These are phyloP conservation scores for Doryteuthis pealeii DNA, from an alignment of 1,140 invertebrate genomes.

Conservation along the genomic window DNA sequence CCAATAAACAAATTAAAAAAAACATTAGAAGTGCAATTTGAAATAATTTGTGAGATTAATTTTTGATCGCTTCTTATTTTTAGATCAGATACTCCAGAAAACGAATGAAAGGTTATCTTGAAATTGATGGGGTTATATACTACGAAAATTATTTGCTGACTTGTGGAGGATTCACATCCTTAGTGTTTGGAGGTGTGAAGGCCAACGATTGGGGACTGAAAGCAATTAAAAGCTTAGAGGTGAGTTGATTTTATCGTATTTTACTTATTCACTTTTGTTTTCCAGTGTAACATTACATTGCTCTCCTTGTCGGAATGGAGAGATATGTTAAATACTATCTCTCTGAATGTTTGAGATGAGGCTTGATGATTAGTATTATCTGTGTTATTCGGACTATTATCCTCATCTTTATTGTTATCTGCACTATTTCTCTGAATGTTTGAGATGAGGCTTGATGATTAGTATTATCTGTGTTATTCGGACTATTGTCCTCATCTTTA, in stretches of 20 bases:
- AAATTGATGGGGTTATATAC: constrained; percentile 22
- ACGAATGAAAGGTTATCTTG: not conserved
- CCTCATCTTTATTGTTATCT: too few species aligned
- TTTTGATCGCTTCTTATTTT: not conserved
- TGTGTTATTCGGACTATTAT: too few species aligned
- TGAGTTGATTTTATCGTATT: not conserved
- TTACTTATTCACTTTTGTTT: too few species aligned
- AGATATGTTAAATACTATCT: not conserved
- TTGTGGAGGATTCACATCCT: constrained; percentile 27
- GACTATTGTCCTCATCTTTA: too few species aligned
- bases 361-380: too few species aligned
- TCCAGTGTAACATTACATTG: not conserved
- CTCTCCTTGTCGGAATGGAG: not conserved
- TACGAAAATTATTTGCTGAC: constrained; percentile 25
- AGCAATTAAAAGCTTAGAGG: constrained; percentile 11
- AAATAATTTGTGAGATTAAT: too few species aligned
- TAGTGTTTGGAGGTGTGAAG: constrained; percentile 22
- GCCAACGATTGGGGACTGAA: constrained; percentile 13
- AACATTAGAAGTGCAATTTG: too few species aligned
- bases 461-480: too few species aligned
- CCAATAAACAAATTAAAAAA: too few species aligned
- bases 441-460: too few species aligned
- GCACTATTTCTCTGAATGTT: too few species aligned
- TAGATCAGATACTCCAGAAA: not conserved
- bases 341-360: too few species aligned